Evolutionary conservation across 37 sponge, comb jelly and placozoan species (phyloP).

Genomic region (Hexactinellida sp.): DNA sequence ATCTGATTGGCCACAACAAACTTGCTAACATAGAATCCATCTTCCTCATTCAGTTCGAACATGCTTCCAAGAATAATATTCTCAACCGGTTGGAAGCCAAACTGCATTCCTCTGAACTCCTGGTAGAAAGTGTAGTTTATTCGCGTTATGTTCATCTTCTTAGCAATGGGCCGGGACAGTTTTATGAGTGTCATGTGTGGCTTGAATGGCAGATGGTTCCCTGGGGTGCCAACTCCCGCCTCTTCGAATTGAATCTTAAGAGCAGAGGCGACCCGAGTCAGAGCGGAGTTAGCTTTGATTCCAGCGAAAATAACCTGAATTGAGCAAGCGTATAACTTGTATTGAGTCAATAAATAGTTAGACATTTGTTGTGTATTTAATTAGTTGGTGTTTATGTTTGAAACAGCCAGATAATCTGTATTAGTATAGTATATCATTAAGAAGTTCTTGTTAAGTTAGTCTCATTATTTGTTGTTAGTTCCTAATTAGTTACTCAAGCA

Average conservation of each 20-base stretch:
- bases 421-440: too few species aligned
- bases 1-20: constrained; percentile 28
- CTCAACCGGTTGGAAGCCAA: constrained; percentile 43
- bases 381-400: too few species aligned
- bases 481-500: too few species aligned
- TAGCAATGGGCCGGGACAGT: constrained; percentile 54
- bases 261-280: constrained; percentile 28
- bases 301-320: constrained; percentile 32
- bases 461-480: too few species aligned
- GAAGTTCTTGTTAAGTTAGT: too few species aligned
- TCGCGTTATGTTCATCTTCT: constrained; percentile 22
- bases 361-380: too few species aligned
- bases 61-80: constrained; percentile 42
- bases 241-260: constrained; percentile 43
- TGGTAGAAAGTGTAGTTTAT: constrained; percentile 30
- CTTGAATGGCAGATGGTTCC: constrained; percentile 54
- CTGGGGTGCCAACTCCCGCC: constrained; percentile 67
- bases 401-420: too few species aligned
- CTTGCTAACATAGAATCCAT: constrained; percentile 45
- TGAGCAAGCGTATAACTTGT: neutral
- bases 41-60: constrained; percentile 34
- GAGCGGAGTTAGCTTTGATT: constrained; percentile 31
- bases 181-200: constrained; percentile 75
- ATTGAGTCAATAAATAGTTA: too few species aligned
- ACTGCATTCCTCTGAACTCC: neutral